A percentile compares a stretch with the other conserved stretches of the same genome.
phyloP scores from a whole-genome alignment of 2,797 vertebrate genomes.

The Tokudaia tokunoshimensis region DNA sequence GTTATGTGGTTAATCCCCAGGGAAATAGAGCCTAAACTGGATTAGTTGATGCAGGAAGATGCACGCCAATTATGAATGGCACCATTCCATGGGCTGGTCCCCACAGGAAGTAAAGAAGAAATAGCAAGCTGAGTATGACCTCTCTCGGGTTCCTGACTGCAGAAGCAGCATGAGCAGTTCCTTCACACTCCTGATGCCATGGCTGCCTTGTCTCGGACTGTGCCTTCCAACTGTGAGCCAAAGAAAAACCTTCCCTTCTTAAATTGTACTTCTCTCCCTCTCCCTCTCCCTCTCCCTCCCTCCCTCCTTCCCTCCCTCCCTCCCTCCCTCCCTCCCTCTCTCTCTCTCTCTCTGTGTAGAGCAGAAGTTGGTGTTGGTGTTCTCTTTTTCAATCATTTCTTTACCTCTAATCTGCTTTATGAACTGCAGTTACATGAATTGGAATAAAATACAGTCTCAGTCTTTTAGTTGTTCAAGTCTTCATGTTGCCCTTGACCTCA shows the following conservation, averaged over 20 bases:
- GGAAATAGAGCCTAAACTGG: background rate
- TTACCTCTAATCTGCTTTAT: background rate
- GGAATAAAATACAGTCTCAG: background rate
- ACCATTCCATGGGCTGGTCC: background rate
- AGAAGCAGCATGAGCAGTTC: background rate
- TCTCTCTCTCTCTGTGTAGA: fast-evolving
- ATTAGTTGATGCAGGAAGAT: background rate
- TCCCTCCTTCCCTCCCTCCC: fast-evolving
- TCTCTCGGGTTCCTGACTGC: background rate
- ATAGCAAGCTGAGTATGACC: background rate
- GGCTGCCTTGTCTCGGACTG: no score
- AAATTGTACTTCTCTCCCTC: background rate
- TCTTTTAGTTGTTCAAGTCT: background rate
- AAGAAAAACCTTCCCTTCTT: background rate
- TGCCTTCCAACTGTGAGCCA: background rate
- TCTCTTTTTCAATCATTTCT: background rate
- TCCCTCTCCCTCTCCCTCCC: background rate
- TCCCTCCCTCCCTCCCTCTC: background rate
- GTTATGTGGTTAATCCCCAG: background rate
- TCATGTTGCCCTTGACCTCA: background rate
- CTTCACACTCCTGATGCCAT: background rate
- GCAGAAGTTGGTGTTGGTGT: background rate
- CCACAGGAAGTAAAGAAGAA: background rate
- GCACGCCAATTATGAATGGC: background rate
- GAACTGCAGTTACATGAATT: background rate